Evolutionary conservation across 2,888 invertebrate genomes (phyloP).

Genomic region (Danaus chrysippus): DNA sequence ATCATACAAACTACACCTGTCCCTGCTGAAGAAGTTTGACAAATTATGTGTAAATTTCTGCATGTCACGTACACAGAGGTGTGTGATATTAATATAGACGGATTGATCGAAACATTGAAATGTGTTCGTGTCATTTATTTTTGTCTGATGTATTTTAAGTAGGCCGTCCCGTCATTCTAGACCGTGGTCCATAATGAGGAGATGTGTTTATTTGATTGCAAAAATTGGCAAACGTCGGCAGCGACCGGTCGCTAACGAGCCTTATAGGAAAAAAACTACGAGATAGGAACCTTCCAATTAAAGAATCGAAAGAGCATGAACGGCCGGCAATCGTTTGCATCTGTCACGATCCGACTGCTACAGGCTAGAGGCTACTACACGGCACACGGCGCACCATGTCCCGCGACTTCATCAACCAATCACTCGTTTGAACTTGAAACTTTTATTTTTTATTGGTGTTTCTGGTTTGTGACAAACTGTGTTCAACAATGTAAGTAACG

Average conservation of each 20-base stretch:
- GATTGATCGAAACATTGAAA: too few species aligned
- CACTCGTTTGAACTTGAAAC: constrained; percentile 17
- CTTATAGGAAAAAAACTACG: constrained; percentile 33
- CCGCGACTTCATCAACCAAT: constrained; percentile 12
- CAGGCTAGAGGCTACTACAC: background rate
- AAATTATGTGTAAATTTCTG: constrained; percentile 3
- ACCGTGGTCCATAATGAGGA: constrained; percentile 45
- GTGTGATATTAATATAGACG: too few species aligned
- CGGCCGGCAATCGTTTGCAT: constrained; percentile 51
- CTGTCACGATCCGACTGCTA: constrained; percentile 38
- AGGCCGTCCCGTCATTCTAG: background rate
- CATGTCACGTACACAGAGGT: background rate
- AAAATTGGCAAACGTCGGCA: constrained; percentile 39
- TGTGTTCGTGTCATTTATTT: too few species aligned
- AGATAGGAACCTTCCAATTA: constrained; percentile 53
- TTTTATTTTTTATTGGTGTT: constrained; percentile 9
- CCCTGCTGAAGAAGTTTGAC: constrained; percentile 21
- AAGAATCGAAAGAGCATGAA: constrained; percentile 59
- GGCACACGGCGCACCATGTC: background rate
- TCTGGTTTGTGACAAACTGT: too few species aligned
- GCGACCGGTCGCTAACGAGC: constrained; percentile 50
- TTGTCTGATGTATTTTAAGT: too few species aligned
- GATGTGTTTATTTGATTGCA: constrained; percentile 51
- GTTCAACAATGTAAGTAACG: too few species aligned
- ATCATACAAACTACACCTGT: constrained; percentile 55